These are phyloP conservation scores for Scaptomyza caliginosa DNA, from an alignment of 2,888 invertebrate species.

Conservation along the genomic window DNA sequence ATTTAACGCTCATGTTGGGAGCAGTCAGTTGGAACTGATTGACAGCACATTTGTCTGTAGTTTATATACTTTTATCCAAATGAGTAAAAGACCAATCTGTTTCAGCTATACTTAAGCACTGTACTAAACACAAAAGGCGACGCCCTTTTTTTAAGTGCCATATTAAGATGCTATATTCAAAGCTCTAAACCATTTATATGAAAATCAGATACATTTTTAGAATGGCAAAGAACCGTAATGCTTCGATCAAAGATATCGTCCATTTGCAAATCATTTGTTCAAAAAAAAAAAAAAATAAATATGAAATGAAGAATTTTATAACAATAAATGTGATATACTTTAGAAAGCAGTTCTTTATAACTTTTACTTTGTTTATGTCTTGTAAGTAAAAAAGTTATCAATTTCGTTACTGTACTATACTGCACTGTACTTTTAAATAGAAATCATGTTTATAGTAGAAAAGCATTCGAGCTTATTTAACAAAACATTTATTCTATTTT, in stretches of 20 bases:
- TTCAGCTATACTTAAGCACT: not conserved
- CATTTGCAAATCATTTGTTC: not conserved
- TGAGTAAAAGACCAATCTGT: not conserved
- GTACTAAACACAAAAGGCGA: slow-evolving; percentile 2
- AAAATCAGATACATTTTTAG: slow-evolving; percentile 11
- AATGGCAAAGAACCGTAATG: not conserved
- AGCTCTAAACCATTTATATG: slow-evolving; percentile 8
- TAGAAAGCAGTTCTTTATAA: not conserved
- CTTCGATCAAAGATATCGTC: not conserved
- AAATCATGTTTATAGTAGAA: not conserved
- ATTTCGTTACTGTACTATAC: no score
- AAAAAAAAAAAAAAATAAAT: slow-evolving; percentile 14
- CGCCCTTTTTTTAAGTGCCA: not conserved
- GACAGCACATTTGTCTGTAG: not conserved
- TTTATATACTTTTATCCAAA: slow-evolving; percentile 23
- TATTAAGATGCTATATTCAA: not conserved
- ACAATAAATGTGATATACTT: not conserved
- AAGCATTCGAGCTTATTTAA: not conserved
- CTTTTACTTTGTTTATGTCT: not conserved
- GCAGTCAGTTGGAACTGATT: slow-evolving; percentile 27
- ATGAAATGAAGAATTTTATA: not conserved
- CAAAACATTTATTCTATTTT: not conserved
- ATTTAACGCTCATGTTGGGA: slow-evolving; percentile 27
- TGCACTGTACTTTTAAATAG: not conserved
- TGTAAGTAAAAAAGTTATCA: not conserved